A percentile compares a stretch with the other conserved stretches of the same genome.
Conservation (phyloP, 2,888 invertebrate species). For the Callyntrura sp. region DNA sequence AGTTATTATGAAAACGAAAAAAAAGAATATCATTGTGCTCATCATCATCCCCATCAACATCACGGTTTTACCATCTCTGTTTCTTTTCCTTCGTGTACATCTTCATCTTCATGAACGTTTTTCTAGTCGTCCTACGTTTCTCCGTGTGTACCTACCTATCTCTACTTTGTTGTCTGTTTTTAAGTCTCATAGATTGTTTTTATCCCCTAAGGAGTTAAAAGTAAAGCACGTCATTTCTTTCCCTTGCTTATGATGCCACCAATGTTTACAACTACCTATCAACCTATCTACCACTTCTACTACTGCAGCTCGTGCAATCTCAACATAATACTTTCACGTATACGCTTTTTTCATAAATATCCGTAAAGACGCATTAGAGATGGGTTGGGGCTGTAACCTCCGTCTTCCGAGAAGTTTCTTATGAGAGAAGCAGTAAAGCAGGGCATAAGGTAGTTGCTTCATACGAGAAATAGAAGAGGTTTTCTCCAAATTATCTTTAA, state of each 20-base stretch:
- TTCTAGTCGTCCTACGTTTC: not conserved
- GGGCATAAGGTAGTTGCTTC: not conserved
- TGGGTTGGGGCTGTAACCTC: not conserved
- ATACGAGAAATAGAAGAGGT: not conserved
- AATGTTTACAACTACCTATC: not conserved
- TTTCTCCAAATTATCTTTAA: constrained; percentile 16
- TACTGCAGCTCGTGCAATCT: constrained; percentile 4
- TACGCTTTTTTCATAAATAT: constrained; percentile 24
- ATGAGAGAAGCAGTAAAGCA: not conserved
- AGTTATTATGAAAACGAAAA: not conserved
- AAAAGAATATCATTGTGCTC: constrained; percentile 20
- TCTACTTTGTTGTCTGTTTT: not conserved
- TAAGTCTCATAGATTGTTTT: constrained; percentile 56
- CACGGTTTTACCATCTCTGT: not conserved
- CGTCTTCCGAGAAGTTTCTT: not conserved
- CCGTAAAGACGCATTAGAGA: not conserved
- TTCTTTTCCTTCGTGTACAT: not conserved
- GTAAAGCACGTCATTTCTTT: constrained; percentile 66
- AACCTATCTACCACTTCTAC: not conserved
- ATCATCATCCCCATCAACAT: not conserved
- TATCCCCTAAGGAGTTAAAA: constrained; percentile 61
- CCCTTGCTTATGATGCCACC: constrained; percentile 2
- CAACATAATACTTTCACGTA: constrained; percentile 1
- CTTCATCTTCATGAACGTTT: not conserved
- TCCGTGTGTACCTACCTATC: too few species aligned